Evolutionary conservation across 2,113 vertebrate species (phyloP).

Genomic region (Phyllostomus discolor): DNA sequence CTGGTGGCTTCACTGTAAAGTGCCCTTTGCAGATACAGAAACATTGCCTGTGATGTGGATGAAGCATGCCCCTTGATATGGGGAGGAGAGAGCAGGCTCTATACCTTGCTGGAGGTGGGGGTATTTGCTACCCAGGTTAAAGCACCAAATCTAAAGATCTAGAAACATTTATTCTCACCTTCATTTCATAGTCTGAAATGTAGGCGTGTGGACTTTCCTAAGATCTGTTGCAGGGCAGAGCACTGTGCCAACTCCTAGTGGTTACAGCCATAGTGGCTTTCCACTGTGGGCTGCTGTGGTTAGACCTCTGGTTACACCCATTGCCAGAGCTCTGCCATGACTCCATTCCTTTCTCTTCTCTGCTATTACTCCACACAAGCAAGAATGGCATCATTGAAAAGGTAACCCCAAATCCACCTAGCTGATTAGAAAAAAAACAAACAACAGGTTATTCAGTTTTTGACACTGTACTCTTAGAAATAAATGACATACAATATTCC

Average conservation of each 20-base stretch:
- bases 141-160: background rate
- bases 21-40: background rate
- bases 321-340: background rate
- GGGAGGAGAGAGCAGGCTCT: background rate
- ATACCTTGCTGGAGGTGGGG: background rate
- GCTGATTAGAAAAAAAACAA: background rate
- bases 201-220: background rate
- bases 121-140: background rate
- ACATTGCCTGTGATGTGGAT: background rate
- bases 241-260: too few species aligned
- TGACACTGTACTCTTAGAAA: background rate
- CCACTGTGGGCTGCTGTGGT: background rate
- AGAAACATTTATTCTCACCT: background rate
- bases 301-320: background rate
- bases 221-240: background rate
- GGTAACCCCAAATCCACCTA: background rate
- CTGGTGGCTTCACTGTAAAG: background rate
- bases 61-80: background rate
- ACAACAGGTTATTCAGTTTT: background rate
- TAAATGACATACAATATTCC: background rate
- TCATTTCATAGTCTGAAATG: background rate
- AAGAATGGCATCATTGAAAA: background rate
- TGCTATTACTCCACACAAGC: rapidly evolving
- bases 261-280: background rate
- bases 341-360: background rate